These are phyloP conservation scores for Solea solea DNA, from an alignment of 2,113 vertebrate genomes.

Conservation along the genomic window DNA sequence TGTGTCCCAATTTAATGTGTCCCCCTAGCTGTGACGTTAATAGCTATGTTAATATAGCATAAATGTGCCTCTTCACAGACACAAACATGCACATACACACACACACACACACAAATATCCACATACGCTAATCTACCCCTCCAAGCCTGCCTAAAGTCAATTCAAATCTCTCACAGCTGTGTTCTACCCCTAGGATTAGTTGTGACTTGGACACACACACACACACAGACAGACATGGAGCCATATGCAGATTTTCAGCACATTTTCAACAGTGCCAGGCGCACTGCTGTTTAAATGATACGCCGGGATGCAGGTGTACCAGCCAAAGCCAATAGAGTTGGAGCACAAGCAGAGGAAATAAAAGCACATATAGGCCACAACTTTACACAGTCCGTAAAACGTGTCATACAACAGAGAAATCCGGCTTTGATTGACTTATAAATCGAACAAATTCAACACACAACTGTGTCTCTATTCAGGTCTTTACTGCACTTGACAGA, in stretches of 20 bases:
- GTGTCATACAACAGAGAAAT: not conserved
- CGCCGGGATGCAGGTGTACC: slow-evolving; percentile 17
- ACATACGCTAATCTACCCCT: slow-evolving; percentile 32
- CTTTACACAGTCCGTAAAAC: not conserved
- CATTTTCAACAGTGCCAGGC: slow-evolving; percentile 3
- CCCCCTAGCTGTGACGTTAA: slow-evolving; percentile 64
- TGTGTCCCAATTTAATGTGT: slow-evolving; percentile 52
- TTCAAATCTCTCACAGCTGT: slow-evolving; percentile 56
- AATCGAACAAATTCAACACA: not conserved
- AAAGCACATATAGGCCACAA: not conserved
- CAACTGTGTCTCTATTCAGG: not conserved
- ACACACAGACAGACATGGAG: not conserved
- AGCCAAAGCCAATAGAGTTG: slow-evolving; percentile 3
- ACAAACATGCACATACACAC: slow-evolving; percentile 8
- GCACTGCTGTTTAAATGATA: slow-evolving; percentile 16
- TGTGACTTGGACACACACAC: slow-evolving; percentile 19
- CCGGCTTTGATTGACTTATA: not conserved
- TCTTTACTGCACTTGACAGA: too few species aligned
- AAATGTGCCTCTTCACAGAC: slow-evolving; percentile 38
- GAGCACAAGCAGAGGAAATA: slow-evolving; percentile 1
- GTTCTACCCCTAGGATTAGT: slow-evolving; percentile 37
- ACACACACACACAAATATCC: slow-evolving; percentile 15
- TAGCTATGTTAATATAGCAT: slow-evolving; percentile 58
- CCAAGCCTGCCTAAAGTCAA: slow-evolving; percentile 46
- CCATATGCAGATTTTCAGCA: slow-evolving; percentile 25